These are phyloP conservation scores for Gracilinanus agilis DNA, from an alignment of 2,113 vertebrate species.

Conservation along the genomic window DNA sequence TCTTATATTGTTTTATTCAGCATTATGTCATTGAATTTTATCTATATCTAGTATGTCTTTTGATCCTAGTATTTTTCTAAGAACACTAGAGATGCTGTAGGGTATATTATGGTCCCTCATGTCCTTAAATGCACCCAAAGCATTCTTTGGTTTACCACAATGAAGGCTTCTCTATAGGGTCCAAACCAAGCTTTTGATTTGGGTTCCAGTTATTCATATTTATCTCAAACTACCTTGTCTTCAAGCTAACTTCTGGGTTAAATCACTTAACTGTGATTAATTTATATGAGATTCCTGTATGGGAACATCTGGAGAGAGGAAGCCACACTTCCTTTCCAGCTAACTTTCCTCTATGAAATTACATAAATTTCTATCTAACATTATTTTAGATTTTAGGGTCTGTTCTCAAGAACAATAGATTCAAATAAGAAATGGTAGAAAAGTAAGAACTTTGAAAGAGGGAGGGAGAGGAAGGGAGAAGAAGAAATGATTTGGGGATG, in stretches of 20 bases:
- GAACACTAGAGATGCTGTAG: neutral
- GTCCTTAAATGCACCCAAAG: neutral
- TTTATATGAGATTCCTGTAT: neutral
- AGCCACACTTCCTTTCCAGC: too few species aligned
- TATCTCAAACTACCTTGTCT: neutral
- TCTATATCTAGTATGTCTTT: neutral
- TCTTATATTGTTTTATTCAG: neutral
- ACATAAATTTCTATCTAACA: neutral
- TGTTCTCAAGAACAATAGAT: too few species aligned
- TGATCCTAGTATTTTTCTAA: neutral
- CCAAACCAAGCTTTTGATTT: neutral
- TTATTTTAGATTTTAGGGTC: too few species aligned
- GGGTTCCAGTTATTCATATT: neutral
- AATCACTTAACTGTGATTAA: neutral
- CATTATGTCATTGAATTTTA: neutral
- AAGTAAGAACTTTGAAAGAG: too few species aligned
- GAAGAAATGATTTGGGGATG: neutral
- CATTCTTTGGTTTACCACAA: neutral
- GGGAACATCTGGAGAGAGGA: neutral
- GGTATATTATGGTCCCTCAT: neutral
- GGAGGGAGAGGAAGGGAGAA: neutral
- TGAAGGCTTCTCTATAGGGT: neutral
- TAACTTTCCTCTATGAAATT: neutral
- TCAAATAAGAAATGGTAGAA: too few species aligned
- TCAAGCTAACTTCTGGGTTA: neutral